Percentiles rank a stretch among this genome's conserved stretches.
Conservation (phyloP, 92 coral and sea anemone species). For the Paramuricea clavata region DNA sequence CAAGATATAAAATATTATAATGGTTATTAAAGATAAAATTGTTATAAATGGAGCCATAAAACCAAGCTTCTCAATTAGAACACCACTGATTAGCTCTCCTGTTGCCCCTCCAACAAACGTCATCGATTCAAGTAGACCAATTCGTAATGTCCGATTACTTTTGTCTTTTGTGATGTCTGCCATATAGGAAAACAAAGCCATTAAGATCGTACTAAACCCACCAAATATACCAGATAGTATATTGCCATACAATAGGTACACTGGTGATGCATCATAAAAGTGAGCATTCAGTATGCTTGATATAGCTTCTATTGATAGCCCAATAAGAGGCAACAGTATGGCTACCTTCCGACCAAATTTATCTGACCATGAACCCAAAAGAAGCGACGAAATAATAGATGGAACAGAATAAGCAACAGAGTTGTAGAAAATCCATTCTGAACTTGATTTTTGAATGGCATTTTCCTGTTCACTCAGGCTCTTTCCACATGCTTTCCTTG, state of each 20-base stretch:
- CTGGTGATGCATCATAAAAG: slow-evolving; percentile 73
- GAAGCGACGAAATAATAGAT: slow-evolving; percentile 77
- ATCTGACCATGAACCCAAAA: slow-evolving; percentile 96
- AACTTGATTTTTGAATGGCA: slow-evolving; percentile 75
- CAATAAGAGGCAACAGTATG: slow-evolving; percentile 80
- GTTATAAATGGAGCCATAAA: slow-evolving; percentile 85
- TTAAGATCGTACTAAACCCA: slow-evolving; percentile 81
- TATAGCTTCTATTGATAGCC: slow-evolving; percentile 70
- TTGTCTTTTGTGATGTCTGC: slow-evolving; percentile 85
- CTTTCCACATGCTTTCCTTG: background rate
- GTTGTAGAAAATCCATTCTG: slow-evolving; percentile 88
- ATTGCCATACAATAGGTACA: slow-evolving; percentile 79
- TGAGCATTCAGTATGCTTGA: slow-evolving; percentile 76
- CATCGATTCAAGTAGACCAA: slow-evolving; percentile 92
- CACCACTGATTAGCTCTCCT: slow-evolving; percentile 83
- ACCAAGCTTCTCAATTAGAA: slow-evolving; percentile 75
- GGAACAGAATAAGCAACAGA: slow-evolving; percentile 75
- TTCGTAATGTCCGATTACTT: slow-evolving; percentile 77
- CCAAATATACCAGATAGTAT: slow-evolving; percentile 83
- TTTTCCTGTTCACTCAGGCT: slow-evolving; percentile 42
- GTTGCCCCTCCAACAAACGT: slow-evolving; percentile 83
- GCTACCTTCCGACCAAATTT: slow-evolving; percentile 84
- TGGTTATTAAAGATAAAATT: slow-evolving; percentile 64
- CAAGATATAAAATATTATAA: slow-evolving; percentile 65
- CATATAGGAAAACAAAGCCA: slow-evolving; percentile 89